These are phyloP conservation scores for Tachuris rubrigastra DNA, from an alignment of 2,113 vertebrate species.

Conservation along the genomic window DNA sequence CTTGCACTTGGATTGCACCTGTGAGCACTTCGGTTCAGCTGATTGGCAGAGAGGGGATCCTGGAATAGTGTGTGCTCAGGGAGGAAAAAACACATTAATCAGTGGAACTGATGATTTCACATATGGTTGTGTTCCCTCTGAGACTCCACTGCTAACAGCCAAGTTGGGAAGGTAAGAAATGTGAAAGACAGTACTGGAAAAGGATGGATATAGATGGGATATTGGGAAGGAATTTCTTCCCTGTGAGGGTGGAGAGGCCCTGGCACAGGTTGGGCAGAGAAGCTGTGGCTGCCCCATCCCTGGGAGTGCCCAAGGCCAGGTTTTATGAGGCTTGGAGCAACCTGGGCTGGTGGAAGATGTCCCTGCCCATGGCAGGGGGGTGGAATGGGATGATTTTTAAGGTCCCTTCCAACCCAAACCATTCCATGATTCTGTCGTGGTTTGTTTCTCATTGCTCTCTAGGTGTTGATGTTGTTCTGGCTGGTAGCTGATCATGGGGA, in stretches of 20 bases:
- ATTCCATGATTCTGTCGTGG: fast-evolving
- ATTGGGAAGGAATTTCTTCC: not conserved
- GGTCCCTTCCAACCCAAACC: not conserved
- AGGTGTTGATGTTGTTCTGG: not conserved
- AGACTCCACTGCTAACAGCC: not conserved
- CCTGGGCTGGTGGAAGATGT: not conserved
- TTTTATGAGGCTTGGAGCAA: not conserved
- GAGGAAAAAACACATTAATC: not conserved
- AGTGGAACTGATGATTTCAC: not conserved
- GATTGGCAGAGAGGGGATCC: not conserved
- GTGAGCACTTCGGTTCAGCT: not conserved
- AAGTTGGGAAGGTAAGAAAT: not conserved
- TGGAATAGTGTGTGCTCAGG: fast-evolving
- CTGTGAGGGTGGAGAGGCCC: not conserved
- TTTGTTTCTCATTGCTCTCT: not conserved
- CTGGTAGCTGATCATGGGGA: not conserved
- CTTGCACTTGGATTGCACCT: not conserved
- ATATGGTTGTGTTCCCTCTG: fast-evolving
- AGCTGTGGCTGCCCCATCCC: not conserved
- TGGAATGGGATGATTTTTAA: not conserved
- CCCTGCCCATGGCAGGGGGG: not conserved
- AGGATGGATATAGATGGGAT: not conserved
- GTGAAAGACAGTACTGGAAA: not conserved
- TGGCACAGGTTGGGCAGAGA: not conserved
- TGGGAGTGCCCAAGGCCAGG: not conserved